These are phyloP conservation scores for Oegoconia quadripuncta DNA, from an alignment of 2,888 invertebrate species.

Conservation along the genomic window DNA sequence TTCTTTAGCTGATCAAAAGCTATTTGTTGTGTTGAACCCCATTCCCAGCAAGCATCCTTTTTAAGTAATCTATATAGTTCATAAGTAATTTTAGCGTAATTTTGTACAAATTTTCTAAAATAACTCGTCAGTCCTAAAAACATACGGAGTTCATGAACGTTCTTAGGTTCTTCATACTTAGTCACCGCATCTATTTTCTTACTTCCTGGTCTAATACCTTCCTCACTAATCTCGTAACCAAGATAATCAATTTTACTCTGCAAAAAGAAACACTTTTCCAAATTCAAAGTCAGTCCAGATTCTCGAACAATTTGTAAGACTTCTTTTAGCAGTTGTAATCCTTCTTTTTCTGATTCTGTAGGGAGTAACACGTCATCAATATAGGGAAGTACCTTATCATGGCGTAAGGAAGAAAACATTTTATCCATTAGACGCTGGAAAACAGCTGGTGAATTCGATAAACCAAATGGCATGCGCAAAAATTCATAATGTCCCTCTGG, in stretches of 20 bases:
- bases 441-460: constrained; percentile 1
- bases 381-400: constrained; percentile 1
- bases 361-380: constrained; percentile 5
- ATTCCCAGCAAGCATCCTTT: not conserved
- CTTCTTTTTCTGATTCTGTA: not conserved
- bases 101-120: constrained; percentile 6
- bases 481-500: constrained; percentile 4
- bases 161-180: not conserved
- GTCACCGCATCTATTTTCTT: not conserved
- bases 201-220: constrained; percentile 1
- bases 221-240: constrained; percentile 2
- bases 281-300: constrained; percentile 1
- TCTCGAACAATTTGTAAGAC: constrained; percentile 1
- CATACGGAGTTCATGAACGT: not conserved
- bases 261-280: constrained; percentile 6
- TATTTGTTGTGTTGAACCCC: not conserved
- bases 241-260: not conserved
- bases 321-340: not conserved
- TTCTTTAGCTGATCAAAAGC: constrained; percentile 2
- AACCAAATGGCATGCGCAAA: constrained; percentile 1
- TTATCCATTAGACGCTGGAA: not conserved
- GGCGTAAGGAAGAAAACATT: not conserved
- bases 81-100: not conserved
- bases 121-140: not conserved
- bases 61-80: not conserved